Base-by-base conservation (phyloP, 2,888 invertebrate species). In the Papilio gigon region DNA sequence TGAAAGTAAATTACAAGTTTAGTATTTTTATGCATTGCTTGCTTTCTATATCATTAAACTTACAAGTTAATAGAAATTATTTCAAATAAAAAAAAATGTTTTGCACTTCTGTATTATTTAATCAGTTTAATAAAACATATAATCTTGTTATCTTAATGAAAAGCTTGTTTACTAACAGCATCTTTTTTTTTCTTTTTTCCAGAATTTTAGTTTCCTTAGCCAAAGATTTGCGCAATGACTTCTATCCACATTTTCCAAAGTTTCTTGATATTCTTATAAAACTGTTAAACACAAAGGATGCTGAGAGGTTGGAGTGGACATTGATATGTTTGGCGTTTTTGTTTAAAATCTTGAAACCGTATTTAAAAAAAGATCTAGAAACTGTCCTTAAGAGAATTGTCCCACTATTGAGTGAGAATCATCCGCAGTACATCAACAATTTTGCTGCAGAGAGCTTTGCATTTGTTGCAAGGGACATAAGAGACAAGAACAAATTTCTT, bases 401-500 rank as follows among this genome's bases (percentile, higher is more conserved):
- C 40, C 97, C 97, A 0, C 87, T 98, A 5, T 85, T 98, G 42
- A 95, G 95, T 75, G 95, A 95, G 64, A 90, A 92, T n/a, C 95
- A 95, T 77, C 96, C 97, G 27, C 94, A 94, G 71, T 97, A 98
- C 81, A 95, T 99, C 25, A 95, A 96, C 75, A 96, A 96, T 80
- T 99, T 99, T 93, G 98, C 98, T 4, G 97, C 98, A 0, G 98
- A 99, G 88, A 97, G 98, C 86, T 98, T 99, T 93, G 96, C 98
- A 0, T 99, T 98, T 92, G 95, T 99, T 1, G 96, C 98, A 3
- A 93, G 98, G 73, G 97, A 97, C 92, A 95, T 97, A 12, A 95
- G 94, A 75, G 96, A 98, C 77, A 96, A 95, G 77, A 93, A 94
- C 35, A 93, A 93, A 63, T 95, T 98, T 82, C 84, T 98, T 47